A percentile compares a stretch with the other conserved stretches of the same genome.
These are phyloP conservation scores for Thymelicus acteon DNA, from an alignment of 2,888 invertebrate genomes.

Conservation along the genomic window DNA sequence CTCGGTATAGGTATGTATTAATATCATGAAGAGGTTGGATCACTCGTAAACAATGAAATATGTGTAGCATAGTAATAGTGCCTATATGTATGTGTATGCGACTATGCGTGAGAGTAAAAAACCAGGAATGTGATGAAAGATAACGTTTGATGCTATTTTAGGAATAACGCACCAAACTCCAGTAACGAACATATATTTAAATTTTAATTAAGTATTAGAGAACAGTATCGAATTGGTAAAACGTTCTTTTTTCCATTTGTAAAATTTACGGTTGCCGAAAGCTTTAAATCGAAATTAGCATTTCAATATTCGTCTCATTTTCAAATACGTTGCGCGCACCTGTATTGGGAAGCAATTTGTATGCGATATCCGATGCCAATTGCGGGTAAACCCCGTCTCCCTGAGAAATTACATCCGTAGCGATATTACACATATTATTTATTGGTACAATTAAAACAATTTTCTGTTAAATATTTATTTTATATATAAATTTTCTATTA, in stretches of 20 bases:
- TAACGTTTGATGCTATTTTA: too few relatives aligned
- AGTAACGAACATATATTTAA: background rate
- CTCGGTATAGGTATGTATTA: too few relatives aligned
- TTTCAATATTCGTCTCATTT: conserved; percentile 28
- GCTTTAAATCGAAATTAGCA: conserved; percentile 15
- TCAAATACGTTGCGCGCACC: conserved; percentile 28
- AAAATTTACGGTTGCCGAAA: conserved; percentile 10
- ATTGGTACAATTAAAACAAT: too few relatives aligned
- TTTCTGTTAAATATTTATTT: too few relatives aligned
- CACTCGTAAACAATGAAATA: too few relatives aligned
- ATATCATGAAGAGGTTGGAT: too few relatives aligned
- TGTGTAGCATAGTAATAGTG: too few relatives aligned
- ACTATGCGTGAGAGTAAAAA: too few relatives aligned
- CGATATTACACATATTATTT: background rate
- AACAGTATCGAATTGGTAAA: background rate
- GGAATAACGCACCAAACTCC: too few relatives aligned
- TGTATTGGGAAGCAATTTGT: conserved; percentile 31
- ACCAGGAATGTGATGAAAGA: too few relatives aligned
- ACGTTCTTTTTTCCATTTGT: conserved; percentile 13
- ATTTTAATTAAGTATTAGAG: background rate
- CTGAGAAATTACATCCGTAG: conserved; percentile 19
- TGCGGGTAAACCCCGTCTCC: conserved; percentile 21
- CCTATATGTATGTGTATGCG: too few relatives aligned
- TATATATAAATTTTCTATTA: too few relatives aligned
- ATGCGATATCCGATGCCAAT: conserved; percentile 28